phyloP scores from a whole-genome alignment of 2,888 invertebrate species.

The Chrysolina americana region DNA sequence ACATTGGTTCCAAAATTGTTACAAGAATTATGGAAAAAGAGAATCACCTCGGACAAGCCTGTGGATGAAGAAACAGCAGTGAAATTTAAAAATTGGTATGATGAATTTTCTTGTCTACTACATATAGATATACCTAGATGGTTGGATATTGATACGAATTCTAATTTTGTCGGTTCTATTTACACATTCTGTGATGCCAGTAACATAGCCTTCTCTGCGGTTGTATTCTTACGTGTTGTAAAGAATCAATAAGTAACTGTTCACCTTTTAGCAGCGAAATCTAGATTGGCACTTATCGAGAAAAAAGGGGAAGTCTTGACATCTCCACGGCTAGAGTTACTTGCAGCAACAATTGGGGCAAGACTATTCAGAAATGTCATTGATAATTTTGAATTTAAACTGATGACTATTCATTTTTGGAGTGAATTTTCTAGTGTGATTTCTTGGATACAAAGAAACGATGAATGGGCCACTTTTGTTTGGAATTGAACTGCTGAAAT shows the following conservation, averaged over 20 bases:
- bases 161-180: not conserved
- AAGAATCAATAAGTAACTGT: not conserved
- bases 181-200: not conserved
- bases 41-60: not conserved
- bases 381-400: not conserved
- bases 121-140: not conserved
- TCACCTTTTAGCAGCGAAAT: too few species aligned
- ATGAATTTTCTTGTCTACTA: not conserved
- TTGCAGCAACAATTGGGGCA: not conserved
- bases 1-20: not conserved
- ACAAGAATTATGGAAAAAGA: too few species aligned
- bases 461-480: too few species aligned
- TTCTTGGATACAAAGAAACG: not conserved
- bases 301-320: not conserved
- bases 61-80: not conserved
- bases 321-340: not conserved
- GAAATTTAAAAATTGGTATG: not conserved
- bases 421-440: not conserved
- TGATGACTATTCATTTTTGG: too few species aligned
- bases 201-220: not conserved
- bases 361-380: not conserved
- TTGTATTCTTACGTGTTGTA: not conserved
- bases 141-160: not conserved
- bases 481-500: too few species aligned
- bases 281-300: not conserved